A percentile compares a stretch with the other conserved stretches of the same genome.
Conservation (phyloP, 2,113 vertebrate species). For the Atractosteus spatula region DNA sequence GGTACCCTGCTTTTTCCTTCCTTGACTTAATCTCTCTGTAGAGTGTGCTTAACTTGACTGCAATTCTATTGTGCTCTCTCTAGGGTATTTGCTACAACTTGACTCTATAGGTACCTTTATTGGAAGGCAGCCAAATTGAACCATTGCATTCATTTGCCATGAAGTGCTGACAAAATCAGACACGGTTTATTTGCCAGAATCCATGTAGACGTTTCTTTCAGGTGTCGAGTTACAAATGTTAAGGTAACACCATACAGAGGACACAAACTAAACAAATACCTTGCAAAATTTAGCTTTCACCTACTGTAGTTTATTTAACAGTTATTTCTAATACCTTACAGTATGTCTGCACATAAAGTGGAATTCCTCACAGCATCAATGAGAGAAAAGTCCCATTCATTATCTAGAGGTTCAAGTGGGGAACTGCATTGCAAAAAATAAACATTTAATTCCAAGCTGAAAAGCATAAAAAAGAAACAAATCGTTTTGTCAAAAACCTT, state of each 20-base stretch:
- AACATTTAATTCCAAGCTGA: too few species aligned
- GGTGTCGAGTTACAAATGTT: neutral
- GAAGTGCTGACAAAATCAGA: neutral
- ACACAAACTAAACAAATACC: neutral
- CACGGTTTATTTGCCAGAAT: neutral
- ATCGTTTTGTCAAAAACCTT: too few species aligned
- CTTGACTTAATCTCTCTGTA: neutral
- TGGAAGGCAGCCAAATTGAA: neutral
- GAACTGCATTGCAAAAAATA: too few species aligned
- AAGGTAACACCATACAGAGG: neutral
- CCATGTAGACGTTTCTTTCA: too few species aligned
- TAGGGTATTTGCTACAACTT: neutral
- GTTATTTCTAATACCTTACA: neutral
- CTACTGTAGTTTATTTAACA: constrained; percentile 1
- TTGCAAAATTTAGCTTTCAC: neutral
- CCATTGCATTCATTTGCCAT: neutral
- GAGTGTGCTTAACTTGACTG: neutral
- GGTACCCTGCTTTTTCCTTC: neutral
- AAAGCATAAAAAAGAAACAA: too few species aligned
- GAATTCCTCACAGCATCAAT: too few species aligned
- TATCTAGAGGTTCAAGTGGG: too few species aligned
- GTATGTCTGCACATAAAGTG: neutral
- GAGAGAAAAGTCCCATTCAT: too few species aligned
- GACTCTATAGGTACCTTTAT: neutral
- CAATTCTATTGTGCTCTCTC: neutral